Evolutionary conservation across 1,140 invertebrate species (phyloP), one percentile per base, ranked within the genome.

Genomic region (Ptiloglossa arizonensis): DNA sequence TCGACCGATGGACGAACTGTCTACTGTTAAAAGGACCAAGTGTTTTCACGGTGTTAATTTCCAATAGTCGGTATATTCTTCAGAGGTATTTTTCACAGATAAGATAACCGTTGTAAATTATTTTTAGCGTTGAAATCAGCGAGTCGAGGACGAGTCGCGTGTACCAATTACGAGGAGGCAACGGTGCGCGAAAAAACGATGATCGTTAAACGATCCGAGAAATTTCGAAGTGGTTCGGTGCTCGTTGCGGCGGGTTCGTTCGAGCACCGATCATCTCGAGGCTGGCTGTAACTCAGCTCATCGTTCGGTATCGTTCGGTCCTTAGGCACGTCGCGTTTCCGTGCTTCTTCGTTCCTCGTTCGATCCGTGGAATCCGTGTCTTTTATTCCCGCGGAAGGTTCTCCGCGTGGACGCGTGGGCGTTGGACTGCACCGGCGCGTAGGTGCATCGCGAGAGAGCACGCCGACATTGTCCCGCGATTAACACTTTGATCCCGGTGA

Each of bases 401-500:
- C n/a, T 24, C 44, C 38, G 60, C 57, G 48, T 71, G 4, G 38
- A 50, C 46, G 72, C 72, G 72, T 74, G 52, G 72, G 72, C 62
- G 72, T 46, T 1, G 19, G 50, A 64, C 41, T 32, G 38, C 52
- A 57, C 19, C 11, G 44, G 24, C 44, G 78, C 72, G 77, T 83
- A 68, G 81, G 78, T 74, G 83, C 81, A 73, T 68, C 41, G 19
- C 56, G 64, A 63, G 80, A 80, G 48, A 54, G 60, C 66, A 38
- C 74, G 67, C 60, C 83, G 69, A 68, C 73, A 78, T 83, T 85
- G 82, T 81, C 32, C 44, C 29, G 52, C 70, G 70, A 77, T 85
- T 85, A 81, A 84, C 82, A 68, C 82, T 85, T 84, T 84, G 82
- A 85, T 81, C 79, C 48, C 59, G 35, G 32, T 27, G 80, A 69